Percentiles rank a stretch among this genome's conserved stretches.
Evolutionary conservation across 37 sponge, comb jelly and placozoan genomes (phyloP).

Genomic region (Petrosia ficiformis): DNA sequence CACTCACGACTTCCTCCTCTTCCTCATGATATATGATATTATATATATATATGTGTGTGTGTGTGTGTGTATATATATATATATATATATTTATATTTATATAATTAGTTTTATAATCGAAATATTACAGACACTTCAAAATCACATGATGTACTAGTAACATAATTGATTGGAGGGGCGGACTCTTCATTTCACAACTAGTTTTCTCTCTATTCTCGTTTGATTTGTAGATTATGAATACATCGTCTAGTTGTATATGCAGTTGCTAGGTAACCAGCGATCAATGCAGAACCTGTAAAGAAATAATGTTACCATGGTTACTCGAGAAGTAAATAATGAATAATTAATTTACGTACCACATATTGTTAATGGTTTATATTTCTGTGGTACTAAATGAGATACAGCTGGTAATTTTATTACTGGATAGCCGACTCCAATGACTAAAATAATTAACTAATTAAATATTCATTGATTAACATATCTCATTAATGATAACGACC

Average conservation of each 20-base stretch:
- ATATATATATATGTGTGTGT: background rate
- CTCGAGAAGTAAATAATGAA: background rate
- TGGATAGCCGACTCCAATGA: background rate
- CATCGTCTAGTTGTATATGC: constrained; percentile 6
- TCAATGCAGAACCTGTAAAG: background rate
- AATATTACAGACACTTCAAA: too few species aligned
- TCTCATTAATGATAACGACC: background rate
- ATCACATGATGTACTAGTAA: too few species aligned
- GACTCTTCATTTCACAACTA: too few species aligned
- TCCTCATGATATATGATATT: background rate
- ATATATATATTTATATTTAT: too few species aligned
- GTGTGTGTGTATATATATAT: background rate
- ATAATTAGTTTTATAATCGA: too few species aligned
- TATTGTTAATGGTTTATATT: background rate
- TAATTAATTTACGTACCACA: background rate
- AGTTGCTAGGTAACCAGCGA: background rate
- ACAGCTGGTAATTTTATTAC: background rate
- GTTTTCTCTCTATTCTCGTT: too few species aligned
- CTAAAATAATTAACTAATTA: background rate
- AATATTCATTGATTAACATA: background rate
- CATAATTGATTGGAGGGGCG: too few species aligned
- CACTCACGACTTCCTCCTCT: too few species aligned
- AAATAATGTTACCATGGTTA: background rate
- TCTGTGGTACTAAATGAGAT: background rate
- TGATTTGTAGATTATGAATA: background rate